Conservation (phyloP, 2,888 invertebrate genomes). For the Chrysolina haemoptera region DNA sequence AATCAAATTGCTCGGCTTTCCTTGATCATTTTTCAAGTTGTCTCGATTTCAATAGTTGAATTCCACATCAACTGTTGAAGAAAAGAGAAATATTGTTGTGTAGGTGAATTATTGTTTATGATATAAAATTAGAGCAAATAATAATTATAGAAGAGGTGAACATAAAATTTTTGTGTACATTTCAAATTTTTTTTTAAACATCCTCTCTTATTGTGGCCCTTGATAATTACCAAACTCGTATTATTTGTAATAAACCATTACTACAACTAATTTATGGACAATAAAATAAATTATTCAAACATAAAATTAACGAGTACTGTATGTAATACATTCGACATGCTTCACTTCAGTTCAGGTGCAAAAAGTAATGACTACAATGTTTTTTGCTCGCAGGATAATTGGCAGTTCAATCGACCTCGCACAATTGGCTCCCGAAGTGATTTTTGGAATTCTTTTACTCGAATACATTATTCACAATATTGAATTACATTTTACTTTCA, state of each 20-base stretch:
- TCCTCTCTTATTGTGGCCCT: not conserved
- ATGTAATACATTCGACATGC: conserved; percentile 37
- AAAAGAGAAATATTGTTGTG: too few species aligned
- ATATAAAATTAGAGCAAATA: too few species aligned
- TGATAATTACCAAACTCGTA: not conserved
- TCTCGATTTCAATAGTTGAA: too few species aligned
- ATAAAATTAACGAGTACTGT: conserved; percentile 46
- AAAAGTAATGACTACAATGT: conserved; percentile 22
- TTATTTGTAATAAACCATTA: conserved; percentile 49
- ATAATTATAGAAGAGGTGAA: too few species aligned
- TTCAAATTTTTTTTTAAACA: too few species aligned
- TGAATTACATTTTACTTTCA: too few species aligned
- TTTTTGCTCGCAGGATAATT: conserved; percentile 3
- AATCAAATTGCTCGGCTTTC: too few species aligned
- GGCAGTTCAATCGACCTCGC: not conserved
- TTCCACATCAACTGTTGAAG: too few species aligned
- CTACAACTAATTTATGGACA: conserved; percentile 52
- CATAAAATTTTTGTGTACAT: too few species aligned
- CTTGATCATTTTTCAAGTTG: too few species aligned
- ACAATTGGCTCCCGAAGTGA: not conserved
- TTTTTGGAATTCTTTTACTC: not conserved
- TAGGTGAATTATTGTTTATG: too few species aligned
- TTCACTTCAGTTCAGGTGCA: conserved; percentile 28
- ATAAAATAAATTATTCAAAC: conserved; percentile 56
- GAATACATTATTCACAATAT: too few species aligned